phyloP scores from a whole-genome alignment of 1,140 invertebrate genomes.

The Phenacoccus solenopsis region DNA sequence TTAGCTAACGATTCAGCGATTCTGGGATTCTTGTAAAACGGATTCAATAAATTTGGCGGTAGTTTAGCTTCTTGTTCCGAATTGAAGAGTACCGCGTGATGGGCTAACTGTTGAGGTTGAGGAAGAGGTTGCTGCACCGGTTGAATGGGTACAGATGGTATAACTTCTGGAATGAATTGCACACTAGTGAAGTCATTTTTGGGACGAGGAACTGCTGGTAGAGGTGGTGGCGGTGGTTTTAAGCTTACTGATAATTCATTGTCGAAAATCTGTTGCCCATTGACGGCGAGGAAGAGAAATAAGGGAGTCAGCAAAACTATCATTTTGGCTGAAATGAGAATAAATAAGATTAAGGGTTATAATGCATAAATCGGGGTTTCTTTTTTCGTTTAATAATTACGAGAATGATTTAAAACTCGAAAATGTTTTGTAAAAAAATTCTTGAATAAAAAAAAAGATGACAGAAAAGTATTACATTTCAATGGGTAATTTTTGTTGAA shows the following conservation, averaged over 20 bases:
- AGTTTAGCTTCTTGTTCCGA: slow-evolving; percentile 43
- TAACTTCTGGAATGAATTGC: too few species aligned
- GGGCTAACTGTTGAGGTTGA: slow-evolving; percentile 29
- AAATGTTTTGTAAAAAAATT: too few species aligned
- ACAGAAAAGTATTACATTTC: too few species aligned
- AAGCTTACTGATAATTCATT: not conserved
- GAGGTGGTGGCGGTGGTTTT: not conserved
- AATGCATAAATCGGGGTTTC: too few species aligned
- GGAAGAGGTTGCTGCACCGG: not conserved
- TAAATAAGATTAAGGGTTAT: too few species aligned
- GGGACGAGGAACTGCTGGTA: not conserved
- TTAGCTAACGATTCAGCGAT: slow-evolving; percentile 54
- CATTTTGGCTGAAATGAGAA: not conserved
- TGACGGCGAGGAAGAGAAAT: not conserved
- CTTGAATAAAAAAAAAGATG: too few species aligned
- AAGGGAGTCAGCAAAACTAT: not conserved
- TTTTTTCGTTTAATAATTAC: too few species aligned
- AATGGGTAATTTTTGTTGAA: too few species aligned
- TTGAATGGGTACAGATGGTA: too few species aligned
- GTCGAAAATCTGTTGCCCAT: not conserved
- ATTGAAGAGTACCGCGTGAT: slow-evolving; percentile 45
- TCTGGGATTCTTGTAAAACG: slow-evolving; percentile 57
- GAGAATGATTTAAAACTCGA: too few species aligned
- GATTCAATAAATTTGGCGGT: slow-evolving; percentile 47
- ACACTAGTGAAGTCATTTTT: too few species aligned